phyloP scores from a whole-genome alignment of 35 echinoderm and acorn worm species.

The Eucidaris tribuloides region DNA sequence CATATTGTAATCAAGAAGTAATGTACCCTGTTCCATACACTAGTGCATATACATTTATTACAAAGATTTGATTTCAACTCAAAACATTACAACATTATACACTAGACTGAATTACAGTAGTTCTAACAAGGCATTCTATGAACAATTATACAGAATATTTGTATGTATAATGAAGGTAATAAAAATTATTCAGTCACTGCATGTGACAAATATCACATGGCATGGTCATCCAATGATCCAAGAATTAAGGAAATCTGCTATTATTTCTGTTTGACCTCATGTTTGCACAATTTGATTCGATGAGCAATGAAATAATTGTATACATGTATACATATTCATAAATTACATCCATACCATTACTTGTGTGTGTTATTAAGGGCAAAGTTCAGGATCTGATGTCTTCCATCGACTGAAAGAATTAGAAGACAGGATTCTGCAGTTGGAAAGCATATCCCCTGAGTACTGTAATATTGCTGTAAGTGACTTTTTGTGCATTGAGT shows the following conservation, averaged over 20 bases:
- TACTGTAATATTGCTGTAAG: constrained; percentile 61
- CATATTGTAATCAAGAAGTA: too few species aligned
- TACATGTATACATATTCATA: neutral
- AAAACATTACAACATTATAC: too few species aligned
- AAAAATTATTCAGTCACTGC: too few species aligned
- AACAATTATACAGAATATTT: too few species aligned
- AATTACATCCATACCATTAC: neutral
- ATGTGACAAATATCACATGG: neutral
- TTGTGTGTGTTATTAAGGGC: neutral
- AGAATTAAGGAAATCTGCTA: neutral
- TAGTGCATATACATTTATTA: too few species aligned
- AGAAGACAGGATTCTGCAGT: constrained; percentile 73
- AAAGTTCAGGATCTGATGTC: constrained; percentile 10
- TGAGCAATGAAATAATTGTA: neutral
- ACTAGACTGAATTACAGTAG: too few species aligned
- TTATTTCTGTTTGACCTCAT: neutral
- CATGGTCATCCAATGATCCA: neutral
- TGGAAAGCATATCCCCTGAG: constrained; percentile 83
- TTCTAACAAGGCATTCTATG: too few species aligned
- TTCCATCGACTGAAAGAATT: constrained; percentile 77
- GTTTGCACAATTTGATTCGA: neutral
- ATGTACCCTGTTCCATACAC: too few species aligned
- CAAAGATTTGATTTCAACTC: too few species aligned
- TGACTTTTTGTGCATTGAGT: neutral
- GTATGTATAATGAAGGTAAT: too few species aligned